These are phyloP conservation scores for Chinchilla lanigera DNA, from an alignment of 2,113 vertebrate genomes.

Conservation along the genomic window DNA sequence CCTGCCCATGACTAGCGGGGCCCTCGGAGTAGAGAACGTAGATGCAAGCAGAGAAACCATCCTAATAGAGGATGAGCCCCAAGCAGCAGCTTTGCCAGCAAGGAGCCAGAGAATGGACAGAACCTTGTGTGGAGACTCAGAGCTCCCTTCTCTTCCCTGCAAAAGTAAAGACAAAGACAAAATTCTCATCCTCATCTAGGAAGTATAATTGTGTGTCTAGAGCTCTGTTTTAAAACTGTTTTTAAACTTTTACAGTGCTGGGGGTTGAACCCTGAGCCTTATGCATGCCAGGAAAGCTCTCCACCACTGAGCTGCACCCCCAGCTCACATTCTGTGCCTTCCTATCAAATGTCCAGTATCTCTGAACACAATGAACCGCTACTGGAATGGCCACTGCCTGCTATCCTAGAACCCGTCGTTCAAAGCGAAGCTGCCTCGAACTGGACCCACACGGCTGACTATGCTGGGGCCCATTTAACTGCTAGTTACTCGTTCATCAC, in stretches of 20 bases:
- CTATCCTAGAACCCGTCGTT: not conserved
- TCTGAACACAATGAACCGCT: not conserved
- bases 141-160: not conserved
- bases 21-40: not conserved
- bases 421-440: not conserved
- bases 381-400: not conserved
- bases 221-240: not conserved
- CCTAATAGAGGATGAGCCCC: not conserved
- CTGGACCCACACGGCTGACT: not conserved
- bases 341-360: not conserved
- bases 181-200: not conserved
- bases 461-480: not conserved
- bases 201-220: not conserved
- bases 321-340: not conserved
- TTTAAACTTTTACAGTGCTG: not conserved
- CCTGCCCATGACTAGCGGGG: too few relatives aligned
- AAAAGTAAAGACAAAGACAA: not conserved
- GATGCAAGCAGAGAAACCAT: not conserved
- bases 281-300: not conserved
- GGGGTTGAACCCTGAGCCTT: not conserved
- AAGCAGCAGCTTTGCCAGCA: not conserved
- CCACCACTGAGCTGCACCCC: not conserved
- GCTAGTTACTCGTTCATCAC: not conserved
- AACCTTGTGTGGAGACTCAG: not conserved
- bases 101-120: not conserved